Base-by-base conservation (phyloP, 1,140 invertebrate genomes). In the Drosophila malerkotliana region DNA sequence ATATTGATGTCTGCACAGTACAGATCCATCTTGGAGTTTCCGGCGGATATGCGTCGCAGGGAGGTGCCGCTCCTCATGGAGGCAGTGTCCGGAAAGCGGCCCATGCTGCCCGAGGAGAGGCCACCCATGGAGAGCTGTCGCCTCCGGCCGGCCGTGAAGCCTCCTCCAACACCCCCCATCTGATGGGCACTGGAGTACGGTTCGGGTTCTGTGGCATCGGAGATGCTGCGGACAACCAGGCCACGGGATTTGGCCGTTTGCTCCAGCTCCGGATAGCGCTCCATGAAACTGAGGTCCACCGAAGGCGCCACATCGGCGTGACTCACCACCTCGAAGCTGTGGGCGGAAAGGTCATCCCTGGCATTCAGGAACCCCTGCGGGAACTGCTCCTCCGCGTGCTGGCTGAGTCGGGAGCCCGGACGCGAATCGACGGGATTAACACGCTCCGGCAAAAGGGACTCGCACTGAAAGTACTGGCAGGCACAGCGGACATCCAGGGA, bases 391-490 rank as follows among this genome's bases (percentile, higher is more conserved):
- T 92, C 81, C 55, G 74, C 78, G 52, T 88, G 81, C 37, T 84
- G 93, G 63, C 92, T 93, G 80, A 92, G 89, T 39, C 93, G 92
- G 32, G 93, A 93, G 8, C 92, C 91, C 34, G 93, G 93, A 60
- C 93, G 92, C 68, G 94, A 93, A 57, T 93, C 94, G 49, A 94
- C 92, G 63, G 94, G 94, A 90, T 95, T 95, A 39, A 94, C 92
- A 78, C 95, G 93, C 92, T 96, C 95, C 49, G 96, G 96, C 71
- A 97, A 92, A 78, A 96, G 91, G 60, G 95, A 96, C 90, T 96
- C 95, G 84, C 94, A 94, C 93, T 96, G 94, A 92, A 95, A 97
- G 93, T 95, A 97, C 93, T 97, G 96, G 93, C 96, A 97, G 64
- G 93, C 96, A 92, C 96, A 97, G 61, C 96, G 95, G 45, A 97